Conservation (phyloP, 2,888 invertebrate species). For the Plusia festucae region DNA sequence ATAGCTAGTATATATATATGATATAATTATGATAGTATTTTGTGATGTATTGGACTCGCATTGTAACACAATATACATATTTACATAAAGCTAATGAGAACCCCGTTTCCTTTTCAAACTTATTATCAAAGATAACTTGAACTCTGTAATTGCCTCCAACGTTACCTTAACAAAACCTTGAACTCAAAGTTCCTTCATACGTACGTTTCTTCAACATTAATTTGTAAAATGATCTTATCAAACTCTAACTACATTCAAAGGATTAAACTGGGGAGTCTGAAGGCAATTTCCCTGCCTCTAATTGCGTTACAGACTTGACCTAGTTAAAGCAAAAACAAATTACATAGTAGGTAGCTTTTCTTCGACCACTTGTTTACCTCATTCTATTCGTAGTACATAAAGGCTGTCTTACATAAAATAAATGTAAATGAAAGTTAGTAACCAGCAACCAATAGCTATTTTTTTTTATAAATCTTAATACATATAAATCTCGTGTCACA, state of each 20-base stretch:
- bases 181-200: background rate
- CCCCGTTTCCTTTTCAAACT: background rate
- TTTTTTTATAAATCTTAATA: no score
- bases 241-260: conserved; percentile 46
- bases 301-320: conserved; percentile 53
- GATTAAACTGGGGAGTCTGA: conserved; percentile 36
- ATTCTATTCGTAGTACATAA: conserved; percentile 10
- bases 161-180: background rate
- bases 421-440: background rate
- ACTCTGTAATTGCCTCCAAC: background rate
- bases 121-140: background rate
- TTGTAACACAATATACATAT: background rate
- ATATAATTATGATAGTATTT: no score
- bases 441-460: no score
- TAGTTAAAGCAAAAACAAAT: conserved; percentile 48
- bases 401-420: conserved; percentile 10
- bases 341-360: conserved; percentile 30
- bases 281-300: conserved; percentile 50
- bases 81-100: background rate
- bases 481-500: no score
- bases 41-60: no score
- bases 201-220: conserved; percentile 13
- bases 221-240: conserved; percentile 37
- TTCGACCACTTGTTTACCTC: conserved; percentile 11
- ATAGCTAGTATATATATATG: no score